Conservation (phyloP, 30 jellyfish, hydroid and myxozoan species). For the Hydractinia echinata region DNA sequence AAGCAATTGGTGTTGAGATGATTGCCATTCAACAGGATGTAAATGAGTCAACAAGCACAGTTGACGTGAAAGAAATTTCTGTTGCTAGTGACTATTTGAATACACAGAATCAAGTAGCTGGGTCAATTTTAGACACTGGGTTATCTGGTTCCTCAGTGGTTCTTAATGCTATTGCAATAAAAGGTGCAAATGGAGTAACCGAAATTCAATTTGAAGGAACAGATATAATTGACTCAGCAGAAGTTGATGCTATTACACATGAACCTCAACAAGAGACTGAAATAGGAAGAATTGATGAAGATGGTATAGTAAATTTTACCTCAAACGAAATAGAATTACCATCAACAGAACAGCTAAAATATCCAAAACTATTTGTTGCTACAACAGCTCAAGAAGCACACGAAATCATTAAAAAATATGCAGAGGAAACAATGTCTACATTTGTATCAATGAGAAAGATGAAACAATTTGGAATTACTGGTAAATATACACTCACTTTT, state of each 20-base stretch:
- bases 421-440: slow-evolving; percentile 43
- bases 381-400: slow-evolving; percentile 45
- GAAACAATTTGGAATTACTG: slow-evolving; percentile 44
- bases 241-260: slow-evolving; percentile 20
- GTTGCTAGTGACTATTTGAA: neutral
- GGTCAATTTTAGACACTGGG: slow-evolving; percentile 7
- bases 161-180: slow-evolving; percentile 28
- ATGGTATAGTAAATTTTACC: neutral
- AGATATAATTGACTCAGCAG: slow-evolving; percentile 16
- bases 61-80: neutral
- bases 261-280: slow-evolving; percentile 11
- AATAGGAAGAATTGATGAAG: slow-evolving; percentile 3
- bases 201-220: slow-evolving; percentile 27
- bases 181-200: slow-evolving; percentile 27
- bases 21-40: slow-evolving; percentile 16
- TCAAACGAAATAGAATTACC: slow-evolving; percentile 7
- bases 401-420: slow-evolving; percentile 31
- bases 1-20: slow-evolving; percentile 30
- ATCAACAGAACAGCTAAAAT: slow-evolving; percentile 3
- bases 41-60: slow-evolving; percentile 5
- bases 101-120: neutral
- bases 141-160: slow-evolving; percentile 27
- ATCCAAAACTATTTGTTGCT: slow-evolving; percentile 32
- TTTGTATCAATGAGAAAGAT: slow-evolving; percentile 45
- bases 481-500: neutral